Evolutionary conservation across 2,797 vertebrate species (phyloP), one percentile per base, ranked within the genome.

Genomic region (Cephalopachus bancanus): DNA sequence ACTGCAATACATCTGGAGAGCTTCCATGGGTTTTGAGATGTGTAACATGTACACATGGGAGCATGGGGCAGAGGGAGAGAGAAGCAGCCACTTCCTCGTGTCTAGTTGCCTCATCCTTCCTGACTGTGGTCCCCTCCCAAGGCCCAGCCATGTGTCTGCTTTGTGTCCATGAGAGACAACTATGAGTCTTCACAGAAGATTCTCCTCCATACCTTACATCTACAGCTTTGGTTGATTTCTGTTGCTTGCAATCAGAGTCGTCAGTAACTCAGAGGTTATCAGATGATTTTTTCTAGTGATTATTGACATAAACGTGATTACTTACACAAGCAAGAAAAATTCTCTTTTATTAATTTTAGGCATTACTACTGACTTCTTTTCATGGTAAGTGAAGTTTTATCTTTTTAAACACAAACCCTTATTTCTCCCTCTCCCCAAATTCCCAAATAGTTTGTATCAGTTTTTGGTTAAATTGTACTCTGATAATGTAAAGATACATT

Each of bases 211-310:
- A 87, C 57, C 69, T 93, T 62, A 62, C 67, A 83, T 53, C 64
- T 90, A 20, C 20, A 93, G 60, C 17, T 55, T 78, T 90, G 44
- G n/a, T 60, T 75, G 28, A 26, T 44, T 2, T 92, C 60, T 80
- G 17, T 19, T 89, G 28, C 65, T 95, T 91, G 19, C 26, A 51
- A 57, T 33, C 74, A 72, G 37, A 79, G 10, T 91, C 51, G 44
- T 30, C 62, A 67, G 74, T 60, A 55, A 83, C 37, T 84, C 51
- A 55, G 44, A 55, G 55, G 65, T 17, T 19, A 7, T 81, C 49
- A 88, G 67, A 76, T 89, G 92, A 76, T 44, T 88, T 83, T 83
- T 91, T 80, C 64, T 74, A 64, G 33, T 74, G 37, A 93, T 75
- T 81, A 62, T 60, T n/a, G 44, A 64, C 64, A 78, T 69, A 93